Evolutionary conservation across 2,113 vertebrate genomes (phyloP).

Genomic region (Chitala chitala): DNA sequence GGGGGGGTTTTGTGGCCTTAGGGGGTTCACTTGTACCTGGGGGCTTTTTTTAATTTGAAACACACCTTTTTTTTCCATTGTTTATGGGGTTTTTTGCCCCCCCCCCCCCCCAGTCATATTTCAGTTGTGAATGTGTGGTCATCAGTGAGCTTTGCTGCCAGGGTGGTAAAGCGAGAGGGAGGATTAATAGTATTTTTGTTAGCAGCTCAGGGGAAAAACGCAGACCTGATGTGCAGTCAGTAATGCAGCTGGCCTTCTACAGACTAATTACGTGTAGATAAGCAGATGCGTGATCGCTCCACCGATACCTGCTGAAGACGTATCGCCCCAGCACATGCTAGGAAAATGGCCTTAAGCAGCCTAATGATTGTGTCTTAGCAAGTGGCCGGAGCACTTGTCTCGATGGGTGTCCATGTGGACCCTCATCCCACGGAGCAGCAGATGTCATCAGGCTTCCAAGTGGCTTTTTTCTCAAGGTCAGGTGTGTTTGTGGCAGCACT

Average conservation of each 20-base stretch:
- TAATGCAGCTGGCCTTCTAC: neutral
- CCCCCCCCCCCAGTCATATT: constrained; percentile 17
- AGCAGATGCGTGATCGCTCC: neutral
- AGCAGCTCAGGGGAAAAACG: neutral
- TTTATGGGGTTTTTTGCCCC: no score
- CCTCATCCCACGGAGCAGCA: no score
- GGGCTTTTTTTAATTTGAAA: constrained; percentile 35
- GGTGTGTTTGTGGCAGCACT: neutral
- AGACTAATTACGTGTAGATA: constrained; percentile 11
- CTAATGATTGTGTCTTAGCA: neutral
- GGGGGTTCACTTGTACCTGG: constrained; percentile 12
- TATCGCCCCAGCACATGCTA: no score
- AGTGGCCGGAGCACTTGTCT: neutral
- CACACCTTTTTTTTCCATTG: constrained; percentile 26
- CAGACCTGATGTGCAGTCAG: constrained; percentile 6
- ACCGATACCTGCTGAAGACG: neutral
- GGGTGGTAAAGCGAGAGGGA: constrained; percentile 21
- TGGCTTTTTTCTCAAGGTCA: neutral
- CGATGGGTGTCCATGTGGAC: no score
- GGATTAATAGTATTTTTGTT: constrained; percentile 13
- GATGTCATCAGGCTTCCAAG: neutral
- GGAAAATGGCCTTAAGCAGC: neutral
- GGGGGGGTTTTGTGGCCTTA: neutral
- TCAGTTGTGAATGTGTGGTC: constrained; percentile 18
- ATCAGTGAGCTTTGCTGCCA: constrained; percentile 18